These are phyloP conservation scores for Podocnemis expansa DNA, from an alignment of 2,113 vertebrate species.

Conservation along the genomic window DNA sequence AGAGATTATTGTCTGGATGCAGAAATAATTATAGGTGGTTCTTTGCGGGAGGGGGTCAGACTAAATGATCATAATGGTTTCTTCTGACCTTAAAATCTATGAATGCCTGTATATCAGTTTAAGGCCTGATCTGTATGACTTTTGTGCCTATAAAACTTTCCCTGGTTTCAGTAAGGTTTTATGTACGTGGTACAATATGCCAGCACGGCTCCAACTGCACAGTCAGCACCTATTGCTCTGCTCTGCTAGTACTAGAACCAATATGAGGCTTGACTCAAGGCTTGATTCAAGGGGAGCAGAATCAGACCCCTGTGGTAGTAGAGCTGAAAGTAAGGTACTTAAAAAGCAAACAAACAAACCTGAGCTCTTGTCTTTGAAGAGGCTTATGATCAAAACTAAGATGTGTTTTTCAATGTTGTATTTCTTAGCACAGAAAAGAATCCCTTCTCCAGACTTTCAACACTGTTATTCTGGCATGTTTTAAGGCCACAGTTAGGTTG, in stretches of 20 bases:
- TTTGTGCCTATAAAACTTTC: rapidly evolving
- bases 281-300: rapidly evolving
- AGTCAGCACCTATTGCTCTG: conserved; percentile 20
- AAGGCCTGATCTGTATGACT: background rate
- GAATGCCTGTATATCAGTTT: background rate
- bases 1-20: background rate
- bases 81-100: background rate
- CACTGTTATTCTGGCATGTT: background rate
- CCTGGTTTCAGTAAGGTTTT: background rate
- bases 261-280: conserved; percentile 32
- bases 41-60: background rate
- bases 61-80: background rate
- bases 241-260: background rate
- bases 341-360: background rate
- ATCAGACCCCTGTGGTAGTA: background rate
- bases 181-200: rapidly evolving
- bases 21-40: background rate
- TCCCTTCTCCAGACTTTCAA: background rate
- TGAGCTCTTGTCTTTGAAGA: background rate
- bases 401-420: background rate
- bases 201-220: background rate
- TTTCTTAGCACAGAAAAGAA: background rate
- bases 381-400: background rate
- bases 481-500: background rate
- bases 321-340: background rate